phyloP scores from a whole-genome alignment of 2,113 vertebrate species.

The Rynchops niger region DNA sequence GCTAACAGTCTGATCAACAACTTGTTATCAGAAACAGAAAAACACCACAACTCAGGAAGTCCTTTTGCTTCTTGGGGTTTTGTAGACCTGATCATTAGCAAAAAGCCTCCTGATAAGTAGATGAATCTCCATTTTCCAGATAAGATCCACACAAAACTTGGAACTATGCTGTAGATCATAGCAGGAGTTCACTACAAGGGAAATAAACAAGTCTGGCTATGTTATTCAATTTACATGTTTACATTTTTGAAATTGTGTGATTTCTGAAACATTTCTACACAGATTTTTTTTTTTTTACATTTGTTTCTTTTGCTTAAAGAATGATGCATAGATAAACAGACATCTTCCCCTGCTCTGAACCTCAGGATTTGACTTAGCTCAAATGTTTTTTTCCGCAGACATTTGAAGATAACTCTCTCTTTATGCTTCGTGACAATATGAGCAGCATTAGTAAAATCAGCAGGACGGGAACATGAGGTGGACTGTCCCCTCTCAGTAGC shows the following conservation, averaged over 20 bases:
- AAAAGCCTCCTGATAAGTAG: background rate
- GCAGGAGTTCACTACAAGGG: background rate
- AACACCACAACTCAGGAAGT: background rate
- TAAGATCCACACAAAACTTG: background rate
- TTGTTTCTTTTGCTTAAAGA: background rate
- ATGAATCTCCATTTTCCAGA: background rate
- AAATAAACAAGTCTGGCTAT: background rate
- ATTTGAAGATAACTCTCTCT: background rate
- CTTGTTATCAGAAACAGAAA: slow-evolving; percentile 26
- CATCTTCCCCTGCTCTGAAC: background rate
- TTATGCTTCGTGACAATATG: background rate
- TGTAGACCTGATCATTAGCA: background rate
- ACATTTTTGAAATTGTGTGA: background rate
- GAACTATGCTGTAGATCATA: background rate
- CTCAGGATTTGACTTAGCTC: background rate
- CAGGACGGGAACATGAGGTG: background rate
- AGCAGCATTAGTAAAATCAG: background rate
- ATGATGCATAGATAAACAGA: rapidly evolving
- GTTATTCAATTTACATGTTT: background rate
- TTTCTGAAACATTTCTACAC: background rate
- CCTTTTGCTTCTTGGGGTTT: background rate
- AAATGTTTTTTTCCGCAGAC: background rate
- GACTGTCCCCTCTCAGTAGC: background rate
- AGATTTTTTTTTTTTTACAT: background rate
- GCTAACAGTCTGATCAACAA: slow-evolving; percentile 35